phyloP scores from a whole-genome alignment of 2,113 vertebrate species.

The Plectropomus leopardus region DNA sequence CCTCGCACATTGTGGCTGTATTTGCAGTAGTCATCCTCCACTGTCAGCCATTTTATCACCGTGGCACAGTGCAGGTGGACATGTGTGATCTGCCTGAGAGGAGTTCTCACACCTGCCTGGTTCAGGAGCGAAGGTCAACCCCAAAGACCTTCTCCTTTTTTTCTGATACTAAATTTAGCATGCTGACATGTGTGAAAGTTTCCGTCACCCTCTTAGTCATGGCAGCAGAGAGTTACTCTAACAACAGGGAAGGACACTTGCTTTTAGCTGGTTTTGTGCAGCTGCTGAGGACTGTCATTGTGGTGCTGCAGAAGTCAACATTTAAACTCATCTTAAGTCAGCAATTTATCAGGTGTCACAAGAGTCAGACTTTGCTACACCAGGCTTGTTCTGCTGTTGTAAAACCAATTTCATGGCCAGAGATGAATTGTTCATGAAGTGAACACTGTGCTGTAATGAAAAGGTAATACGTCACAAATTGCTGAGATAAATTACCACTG shows the following conservation, averaged over 20 bases:
- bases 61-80: constrained; percentile 30
- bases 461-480: constrained; percentile 10
- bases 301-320: background rate
- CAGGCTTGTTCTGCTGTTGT: constrained; percentile 12
- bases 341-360: constrained; percentile 21
- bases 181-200: constrained; percentile 59
- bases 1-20: constrained; percentile 31
- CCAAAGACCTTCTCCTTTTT: constrained; percentile 36
- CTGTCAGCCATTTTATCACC: constrained; percentile 66
- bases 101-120: constrained; percentile 76
- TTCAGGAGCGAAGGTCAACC: constrained; percentile 60
- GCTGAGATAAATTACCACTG: background rate
- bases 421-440: constrained; percentile 8
- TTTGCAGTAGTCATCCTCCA: constrained; percentile 17
- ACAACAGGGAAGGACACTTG: constrained; percentile 43
- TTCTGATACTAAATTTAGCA: constrained; percentile 67
- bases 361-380: background rate
- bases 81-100: constrained; percentile 72
- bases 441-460: constrained; percentile 11
- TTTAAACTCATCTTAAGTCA: constrained; percentile 33
- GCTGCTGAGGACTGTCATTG: background rate
- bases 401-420: constrained; percentile 7
- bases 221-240: constrained; percentile 16
- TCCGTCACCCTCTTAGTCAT: constrained; percentile 51
- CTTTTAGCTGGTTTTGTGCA: constrained; percentile 16